These are phyloP conservation scores for Carduelis carduelis DNA, from an alignment of 2,797 vertebrate species.

Conservation along the genomic window DNA sequence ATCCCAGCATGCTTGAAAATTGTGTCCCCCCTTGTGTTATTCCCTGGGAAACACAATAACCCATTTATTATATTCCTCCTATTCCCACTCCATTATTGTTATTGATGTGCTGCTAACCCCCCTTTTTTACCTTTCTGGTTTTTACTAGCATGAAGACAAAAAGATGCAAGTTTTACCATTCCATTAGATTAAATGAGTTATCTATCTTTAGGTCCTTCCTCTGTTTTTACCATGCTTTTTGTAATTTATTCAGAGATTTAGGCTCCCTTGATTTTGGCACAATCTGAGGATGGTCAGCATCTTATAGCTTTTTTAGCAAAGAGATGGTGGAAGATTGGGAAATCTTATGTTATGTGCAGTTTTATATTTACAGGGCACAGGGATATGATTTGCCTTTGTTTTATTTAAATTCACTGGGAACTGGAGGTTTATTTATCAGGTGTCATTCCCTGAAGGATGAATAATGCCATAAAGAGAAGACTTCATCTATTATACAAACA, in stretches of 20 bases:
- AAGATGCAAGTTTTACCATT: background rate
- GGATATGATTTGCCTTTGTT: background rate
- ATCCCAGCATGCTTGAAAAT: background rate
- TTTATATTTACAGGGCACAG: background rate
- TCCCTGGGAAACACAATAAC: background rate
- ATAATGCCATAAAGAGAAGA: background rate
- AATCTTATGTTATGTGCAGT: background rate
- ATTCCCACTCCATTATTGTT: background rate
- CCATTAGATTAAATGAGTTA: background rate
- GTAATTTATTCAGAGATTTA: background rate
- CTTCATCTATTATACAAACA: constrained; percentile 36
- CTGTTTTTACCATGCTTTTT: background rate
- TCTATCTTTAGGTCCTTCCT: background rate
- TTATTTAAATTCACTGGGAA: constrained; percentile 29
- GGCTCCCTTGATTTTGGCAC: background rate
- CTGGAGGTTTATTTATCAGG: constrained; percentile 39
- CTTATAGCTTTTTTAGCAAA: background rate
- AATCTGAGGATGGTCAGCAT: background rate
- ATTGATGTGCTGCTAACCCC: background rate
- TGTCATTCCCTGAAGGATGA: constrained; percentile 34
- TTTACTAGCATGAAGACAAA: background rate
- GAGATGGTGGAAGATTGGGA: background rate
- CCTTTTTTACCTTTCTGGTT: background rate
- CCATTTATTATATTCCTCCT: background rate
- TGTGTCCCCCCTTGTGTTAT: background rate